Evolutionary conservation across 2,113 vertebrate species (phyloP), one percentile per base, ranked within the genome.

Genomic region (Oophaga pumilio): DNA sequence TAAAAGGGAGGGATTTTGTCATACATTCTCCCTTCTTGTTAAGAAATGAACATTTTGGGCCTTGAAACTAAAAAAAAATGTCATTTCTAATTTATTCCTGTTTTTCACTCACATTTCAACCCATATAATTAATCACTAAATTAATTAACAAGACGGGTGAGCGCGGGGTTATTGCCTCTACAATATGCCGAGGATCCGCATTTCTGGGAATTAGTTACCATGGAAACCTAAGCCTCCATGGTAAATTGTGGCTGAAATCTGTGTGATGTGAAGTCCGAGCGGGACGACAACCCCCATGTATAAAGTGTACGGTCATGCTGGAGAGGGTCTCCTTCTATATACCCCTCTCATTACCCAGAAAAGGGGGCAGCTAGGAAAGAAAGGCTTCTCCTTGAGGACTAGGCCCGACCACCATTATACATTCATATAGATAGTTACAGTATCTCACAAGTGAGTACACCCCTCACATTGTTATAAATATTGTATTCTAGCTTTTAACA

Each of bases 91-190:
- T 43, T 43, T 43, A 43, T 26, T 69, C 13, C 8, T 14, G 1
- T 28, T 11, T 69, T 69, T 69, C 26, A 11, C 66, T 33, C 24
- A 24, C 2, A 24, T 28, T 69, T 71, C 18, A 17, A 6, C 68
- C 33, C 68, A 33, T 28, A 33, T 71, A 71, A 71, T 71, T 71
- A 71, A 71, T 71, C 68, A 71, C 68, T 33, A 71, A 71, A 71
- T 71, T 71, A 71, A 71, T 71, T 71, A 71, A 71, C 26, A 33
- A 66, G 62, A 66, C n/a, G 62, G 62, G 22, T 20, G 62, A 66
- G 14, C 68, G 28, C 68, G 17, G 15, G 68, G 68, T 71, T 71
- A 33, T 71, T 71, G 8, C 68, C 68, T 14, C 68, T 0, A 18
- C 68, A 71, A 71, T 33, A 71, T 71, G 68, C 33, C 13, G 68